phyloP scores from a whole-genome alignment of 1,140 invertebrate genomes.

The Eupeodes corollae region DNA sequence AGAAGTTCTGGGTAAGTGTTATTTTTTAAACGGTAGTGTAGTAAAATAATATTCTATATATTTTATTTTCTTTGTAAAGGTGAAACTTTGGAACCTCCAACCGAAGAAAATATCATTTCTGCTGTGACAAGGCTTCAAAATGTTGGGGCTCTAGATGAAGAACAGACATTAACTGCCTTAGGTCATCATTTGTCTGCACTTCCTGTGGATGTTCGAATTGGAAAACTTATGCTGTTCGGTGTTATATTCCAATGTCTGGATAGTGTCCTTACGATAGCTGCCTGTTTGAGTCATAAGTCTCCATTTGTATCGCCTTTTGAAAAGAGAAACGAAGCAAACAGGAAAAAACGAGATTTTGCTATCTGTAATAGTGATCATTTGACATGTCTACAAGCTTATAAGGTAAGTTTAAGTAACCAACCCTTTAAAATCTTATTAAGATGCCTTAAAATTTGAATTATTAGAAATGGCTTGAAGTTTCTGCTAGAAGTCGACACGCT shows the following conservation, averaged over 20 bases:
- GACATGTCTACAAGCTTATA: conserved; percentile 65
- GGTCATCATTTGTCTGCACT: conserved; percentile 80
- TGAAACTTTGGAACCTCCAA: conserved; percentile 70
- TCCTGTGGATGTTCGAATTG: conserved; percentile 81
- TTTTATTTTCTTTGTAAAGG: conserved; percentile 29
- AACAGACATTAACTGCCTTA: conserved; percentile 70
- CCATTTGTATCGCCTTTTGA: conserved; percentile 69
- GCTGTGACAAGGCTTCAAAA: conserved; percentile 65
- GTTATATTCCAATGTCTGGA: conserved; percentile 89
- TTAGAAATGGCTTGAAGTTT: conserved; percentile 62
- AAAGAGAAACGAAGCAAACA: conserved; percentile 56
- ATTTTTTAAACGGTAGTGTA: neutral
- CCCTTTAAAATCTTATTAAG: neutral
- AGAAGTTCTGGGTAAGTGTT: conserved; percentile 48
- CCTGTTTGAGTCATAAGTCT: conserved; percentile 74
- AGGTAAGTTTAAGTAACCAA: conserved; percentile 42
- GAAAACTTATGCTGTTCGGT: conserved; percentile 82
- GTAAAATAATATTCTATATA: neutral
- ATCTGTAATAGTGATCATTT: conserved; percentile 69
- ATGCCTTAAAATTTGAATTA: conserved; percentile 4
- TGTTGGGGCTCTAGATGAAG: conserved; percentile 76
- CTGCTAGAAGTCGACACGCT: conserved; percentile 45
- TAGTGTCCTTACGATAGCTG: conserved; percentile 85
- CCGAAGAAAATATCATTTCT: conserved; percentile 58
- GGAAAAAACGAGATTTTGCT: conserved; percentile 59